phyloP scores from a whole-genome alignment of 1,140 invertebrate genomes.

The Kradibia gibbosae region DNA sequence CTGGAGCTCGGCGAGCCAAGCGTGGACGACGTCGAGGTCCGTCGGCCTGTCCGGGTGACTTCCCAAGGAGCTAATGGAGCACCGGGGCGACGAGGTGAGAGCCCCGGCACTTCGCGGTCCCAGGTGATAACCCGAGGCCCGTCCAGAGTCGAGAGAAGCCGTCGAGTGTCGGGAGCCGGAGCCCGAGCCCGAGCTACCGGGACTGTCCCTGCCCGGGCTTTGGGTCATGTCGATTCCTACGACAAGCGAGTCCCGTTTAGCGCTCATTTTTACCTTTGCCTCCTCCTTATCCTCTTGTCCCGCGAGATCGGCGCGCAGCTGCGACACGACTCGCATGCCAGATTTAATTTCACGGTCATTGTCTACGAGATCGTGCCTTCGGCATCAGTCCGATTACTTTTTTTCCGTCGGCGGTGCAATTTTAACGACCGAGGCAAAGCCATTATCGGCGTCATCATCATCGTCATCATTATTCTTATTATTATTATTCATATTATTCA shows the following conservation, averaged over 20 bases:
- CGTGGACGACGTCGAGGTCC: constrained; percentile 90
- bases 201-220: constrained; percentile 91
- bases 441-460: too few relatives aligned
- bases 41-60: constrained; percentile 77
- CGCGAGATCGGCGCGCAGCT: neutral
- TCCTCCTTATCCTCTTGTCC: neutral
- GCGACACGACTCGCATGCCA: neutral
- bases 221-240: constrained; percentile 80
- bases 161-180: constrained; percentile 91
- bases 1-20: constrained; percentile 95
- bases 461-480: too few relatives aligned
- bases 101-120: constrained; percentile 71
- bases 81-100: constrained; percentile 74
- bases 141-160: constrained; percentile 91
- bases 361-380: neutral
- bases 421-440: neutral
- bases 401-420: neutral
- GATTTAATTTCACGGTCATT: neutral
- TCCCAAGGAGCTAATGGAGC: constrained; percentile 84
- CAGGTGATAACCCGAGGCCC: constrained; percentile 83
- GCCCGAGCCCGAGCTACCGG: constrained; percentile 90
- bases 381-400: neutral
- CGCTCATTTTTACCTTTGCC: neutral
- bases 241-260: neutral
- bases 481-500: too few relatives aligned